phyloP scores from a whole-genome alignment of 2,113 vertebrate species.

The Fulica atra region DNA sequence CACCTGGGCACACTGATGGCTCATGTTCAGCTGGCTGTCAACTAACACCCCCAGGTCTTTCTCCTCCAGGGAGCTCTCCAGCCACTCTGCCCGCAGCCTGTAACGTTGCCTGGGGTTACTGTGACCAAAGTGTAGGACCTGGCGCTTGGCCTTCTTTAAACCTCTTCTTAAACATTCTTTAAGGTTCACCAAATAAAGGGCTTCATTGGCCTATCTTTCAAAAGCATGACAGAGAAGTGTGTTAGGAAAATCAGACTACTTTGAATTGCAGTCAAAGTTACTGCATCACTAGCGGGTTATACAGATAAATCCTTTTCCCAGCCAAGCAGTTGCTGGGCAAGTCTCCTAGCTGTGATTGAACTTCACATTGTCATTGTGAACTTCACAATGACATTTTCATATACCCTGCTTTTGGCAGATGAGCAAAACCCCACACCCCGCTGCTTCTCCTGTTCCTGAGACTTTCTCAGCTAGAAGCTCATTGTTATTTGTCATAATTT shows the following conservation, averaged over 20 bases:
- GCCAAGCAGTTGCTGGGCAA: neutral
- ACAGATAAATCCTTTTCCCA: neutral
- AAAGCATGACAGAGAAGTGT: neutral
- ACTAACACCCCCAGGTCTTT: no score
- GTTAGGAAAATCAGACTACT: neutral
- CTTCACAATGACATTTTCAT: neutral
- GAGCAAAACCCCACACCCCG: neutral
- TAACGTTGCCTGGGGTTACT: no score
- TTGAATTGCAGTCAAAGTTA: neutral
- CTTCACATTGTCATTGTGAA: neutral
- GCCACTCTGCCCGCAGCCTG: no score
- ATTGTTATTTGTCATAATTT: neutral
- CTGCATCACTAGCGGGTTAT: neutral
- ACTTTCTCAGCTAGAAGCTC: neutral
- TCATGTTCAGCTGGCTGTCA: no score
- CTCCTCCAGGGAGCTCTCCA: no score
- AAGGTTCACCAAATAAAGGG: neutral
- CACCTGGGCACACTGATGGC: no score
- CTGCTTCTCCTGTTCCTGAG: neutral
- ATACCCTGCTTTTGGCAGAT: neutral
- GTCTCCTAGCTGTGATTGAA: neutral
- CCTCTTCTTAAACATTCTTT: neutral
- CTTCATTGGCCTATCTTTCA: fast-evolving
- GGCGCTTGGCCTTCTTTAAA: no score
- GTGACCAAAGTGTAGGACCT: no score